Percentiles rank a stretch among this genome's conserved stretches.
These are phyloP conservation scores for Magallana ariakensis DNA, from an alignment of 1,140 invertebrate species.

Conservation along the genomic window DNA sequence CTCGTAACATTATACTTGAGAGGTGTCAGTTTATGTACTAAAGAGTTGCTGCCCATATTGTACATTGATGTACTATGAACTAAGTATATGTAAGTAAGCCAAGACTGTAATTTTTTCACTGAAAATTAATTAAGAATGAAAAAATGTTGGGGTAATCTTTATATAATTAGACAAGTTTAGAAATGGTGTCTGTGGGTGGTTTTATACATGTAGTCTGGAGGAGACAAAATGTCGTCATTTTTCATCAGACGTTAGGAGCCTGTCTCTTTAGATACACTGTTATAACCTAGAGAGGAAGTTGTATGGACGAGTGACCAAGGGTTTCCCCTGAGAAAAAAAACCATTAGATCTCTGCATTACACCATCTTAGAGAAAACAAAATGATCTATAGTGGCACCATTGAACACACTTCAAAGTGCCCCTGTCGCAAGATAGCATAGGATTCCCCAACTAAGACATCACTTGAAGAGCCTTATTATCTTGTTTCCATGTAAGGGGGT, in stretches of 20 bases:
- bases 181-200: too few relatives aligned
- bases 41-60: too few relatives aligned
- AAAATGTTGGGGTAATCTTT: too few relatives aligned
- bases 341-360: conserved; percentile 2
- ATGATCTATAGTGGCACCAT: conserved; percentile 13
- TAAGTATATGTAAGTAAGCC: too few relatives aligned
- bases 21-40: background rate
- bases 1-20: background rate
- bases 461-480: background rate
- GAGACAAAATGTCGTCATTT: too few relatives aligned
- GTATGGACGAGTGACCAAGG: background rate
- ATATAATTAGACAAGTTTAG: too few relatives aligned
- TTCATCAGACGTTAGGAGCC: too few relatives aligned
- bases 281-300: background rate
- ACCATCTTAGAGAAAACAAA: conserved; percentile 14
- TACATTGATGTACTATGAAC: too few relatives aligned
- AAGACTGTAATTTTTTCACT: too few relatives aligned
- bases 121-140: too few relatives aligned
- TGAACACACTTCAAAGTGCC: conserved; percentile 22
- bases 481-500: conserved; percentile 25
- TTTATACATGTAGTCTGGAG: too few relatives aligned
- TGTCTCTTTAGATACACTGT: too few relatives aligned
- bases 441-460: background rate
- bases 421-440: conserved; percentile 19
- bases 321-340: background rate